Evolutionary conservation across 2,113 vertebrate species (phyloP).

Genomic region (Rynchops niger): DNA sequence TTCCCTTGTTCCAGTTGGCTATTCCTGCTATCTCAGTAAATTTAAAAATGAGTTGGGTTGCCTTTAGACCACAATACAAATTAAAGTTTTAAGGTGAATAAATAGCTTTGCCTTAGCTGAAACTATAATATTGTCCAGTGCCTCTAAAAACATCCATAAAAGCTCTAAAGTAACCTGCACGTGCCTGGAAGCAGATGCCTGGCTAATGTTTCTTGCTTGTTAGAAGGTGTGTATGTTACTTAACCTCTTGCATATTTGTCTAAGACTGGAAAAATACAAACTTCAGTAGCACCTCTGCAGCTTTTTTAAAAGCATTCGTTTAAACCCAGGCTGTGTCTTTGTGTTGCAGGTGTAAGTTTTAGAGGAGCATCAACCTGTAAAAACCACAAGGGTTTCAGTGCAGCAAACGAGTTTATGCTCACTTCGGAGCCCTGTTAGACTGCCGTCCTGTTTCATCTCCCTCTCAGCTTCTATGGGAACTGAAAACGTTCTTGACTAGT

Average conservation of each 20-base stretch:
- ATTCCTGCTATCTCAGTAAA: not conserved
- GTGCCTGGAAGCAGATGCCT: not conserved
- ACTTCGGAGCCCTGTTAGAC: not conserved
- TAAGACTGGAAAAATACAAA: not conserved
- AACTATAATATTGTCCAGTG: not conserved
- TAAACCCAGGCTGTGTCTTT: not conserved
- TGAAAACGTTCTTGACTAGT: not conserved
- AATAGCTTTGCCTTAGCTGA: not conserved
- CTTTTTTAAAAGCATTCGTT: not conserved
- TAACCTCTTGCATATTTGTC: slow-evolving; percentile 4
- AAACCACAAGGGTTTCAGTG: not conserved
- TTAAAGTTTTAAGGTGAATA: not conserved
- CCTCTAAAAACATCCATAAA: not conserved
- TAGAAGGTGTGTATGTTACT: not conserved
- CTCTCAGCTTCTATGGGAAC: not conserved
- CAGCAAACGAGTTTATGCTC: not conserved
- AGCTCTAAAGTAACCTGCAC: not conserved
- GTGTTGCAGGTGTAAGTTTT: not conserved
- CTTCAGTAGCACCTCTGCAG: not conserved
- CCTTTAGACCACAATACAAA: not conserved
- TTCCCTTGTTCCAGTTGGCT: not conserved
- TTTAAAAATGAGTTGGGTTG: not conserved
- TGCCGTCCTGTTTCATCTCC: not conserved
- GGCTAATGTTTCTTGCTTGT: not conserved
- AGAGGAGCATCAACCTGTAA: not conserved